Percentiles rank a stretch among this genome's conserved stretches.
Evolutionary conservation across 2,113 vertebrate species (phyloP).

Genomic region (Alouatta palliata): DNA sequence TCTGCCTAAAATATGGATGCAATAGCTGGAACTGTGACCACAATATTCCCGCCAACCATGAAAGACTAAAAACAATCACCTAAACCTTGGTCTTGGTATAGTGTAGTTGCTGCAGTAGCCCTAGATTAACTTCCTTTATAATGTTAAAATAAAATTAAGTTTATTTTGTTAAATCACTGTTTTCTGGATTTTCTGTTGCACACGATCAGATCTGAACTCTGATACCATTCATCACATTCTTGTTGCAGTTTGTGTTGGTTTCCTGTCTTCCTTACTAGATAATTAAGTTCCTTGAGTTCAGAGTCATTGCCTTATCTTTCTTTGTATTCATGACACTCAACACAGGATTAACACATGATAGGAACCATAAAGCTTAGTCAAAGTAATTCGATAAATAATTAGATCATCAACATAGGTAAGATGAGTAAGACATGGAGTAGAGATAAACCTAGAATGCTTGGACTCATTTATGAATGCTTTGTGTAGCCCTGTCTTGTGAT

Average conservation of each 20-base stretch:
- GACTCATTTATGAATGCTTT: not conserved
- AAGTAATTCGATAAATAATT: conserved; percentile 8
- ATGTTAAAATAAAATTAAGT: not conserved
- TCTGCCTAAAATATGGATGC: not conserved
- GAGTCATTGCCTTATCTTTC: not conserved
- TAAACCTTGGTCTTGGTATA: not conserved
- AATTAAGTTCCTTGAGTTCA: not conserved
- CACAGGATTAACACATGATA: not conserved
- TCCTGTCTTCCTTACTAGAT: not conserved
- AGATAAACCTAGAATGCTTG: not conserved
- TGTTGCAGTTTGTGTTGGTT: not conserved
- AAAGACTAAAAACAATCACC: not conserved
- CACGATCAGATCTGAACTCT: not conserved
- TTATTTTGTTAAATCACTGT: not conserved
- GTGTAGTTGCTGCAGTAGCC: not conserved
- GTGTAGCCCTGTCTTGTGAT: not conserved
- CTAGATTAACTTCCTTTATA: not conserved
- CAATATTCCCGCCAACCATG: not conserved
- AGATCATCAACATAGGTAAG: not conserved
- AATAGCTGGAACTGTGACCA: not conserved
- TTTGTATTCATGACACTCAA: not conserved
- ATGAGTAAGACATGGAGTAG: not conserved
- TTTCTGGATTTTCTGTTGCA: not conserved
- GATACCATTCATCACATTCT: not conserved
- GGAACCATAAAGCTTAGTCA: not conserved